Conservation (phyloP, 2,797 vertebrate species). For the Lophius americanus region DNA sequence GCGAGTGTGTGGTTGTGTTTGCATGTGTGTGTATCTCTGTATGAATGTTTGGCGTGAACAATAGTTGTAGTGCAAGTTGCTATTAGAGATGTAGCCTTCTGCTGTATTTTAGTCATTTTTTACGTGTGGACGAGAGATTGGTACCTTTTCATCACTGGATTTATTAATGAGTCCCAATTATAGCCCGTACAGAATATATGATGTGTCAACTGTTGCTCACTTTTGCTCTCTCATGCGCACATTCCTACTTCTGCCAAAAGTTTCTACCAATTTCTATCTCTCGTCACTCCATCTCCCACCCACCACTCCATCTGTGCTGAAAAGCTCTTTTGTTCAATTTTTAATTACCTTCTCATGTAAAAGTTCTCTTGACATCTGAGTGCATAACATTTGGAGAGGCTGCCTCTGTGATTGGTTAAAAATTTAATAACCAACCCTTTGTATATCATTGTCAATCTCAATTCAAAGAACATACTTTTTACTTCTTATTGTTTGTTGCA, state of each 20-base stretch:
- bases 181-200: conserved; percentile 48
- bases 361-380: conserved; percentile 75
- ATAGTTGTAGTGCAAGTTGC: conserved; percentile 39
- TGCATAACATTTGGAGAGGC: conserved; percentile 56
- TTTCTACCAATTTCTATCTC: conserved; percentile 48
- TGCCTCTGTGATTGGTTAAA: conserved; percentile 61
- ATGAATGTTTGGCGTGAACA: conserved; percentile 36
- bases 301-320: conserved; percentile 65
- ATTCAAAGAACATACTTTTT: conserved; percentile 44
- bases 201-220: conserved; percentile 61
- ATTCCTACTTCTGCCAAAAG: conserved; percentile 43
- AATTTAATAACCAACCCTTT: conserved; percentile 72
- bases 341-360: conserved; percentile 77
- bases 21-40: conserved; percentile 30
- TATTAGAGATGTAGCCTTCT: conserved; percentile 26
- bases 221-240: conserved; percentile 30
- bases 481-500: conserved; percentile 19
- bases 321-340: conserved; percentile 79
- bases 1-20: conserved; percentile 78
- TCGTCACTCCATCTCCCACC: conserved; percentile 48
- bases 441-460: conserved; percentile 60
- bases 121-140: conserved; percentile 15
- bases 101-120: conserved; percentile 43
- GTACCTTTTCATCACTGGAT: conserved; percentile 54
- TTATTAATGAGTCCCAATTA: conserved; percentile 70